Percentiles rank a stretch among this genome's conserved stretches.
Evolutionary conservation across 2,888 invertebrate species (phyloP).

Genomic region (Gortyna flavago): DNA sequence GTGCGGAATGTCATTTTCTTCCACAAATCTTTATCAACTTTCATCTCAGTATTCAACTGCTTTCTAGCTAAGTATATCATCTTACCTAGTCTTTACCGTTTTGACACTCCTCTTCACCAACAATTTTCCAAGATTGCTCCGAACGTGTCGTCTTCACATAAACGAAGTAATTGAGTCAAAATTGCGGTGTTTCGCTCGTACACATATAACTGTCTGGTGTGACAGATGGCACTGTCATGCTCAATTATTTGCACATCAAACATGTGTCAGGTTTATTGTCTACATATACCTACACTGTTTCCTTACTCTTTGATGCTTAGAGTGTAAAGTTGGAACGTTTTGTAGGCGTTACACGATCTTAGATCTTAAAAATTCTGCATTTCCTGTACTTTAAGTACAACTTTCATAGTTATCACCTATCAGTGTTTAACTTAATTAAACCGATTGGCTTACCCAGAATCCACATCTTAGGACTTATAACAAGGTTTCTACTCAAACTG

Average conservation of each 20-base stretch:
- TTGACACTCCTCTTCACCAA: not conserved
- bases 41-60: not conserved
- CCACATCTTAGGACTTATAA: not conserved
- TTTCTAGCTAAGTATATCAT: not conserved
- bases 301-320: conserved; percentile 43
- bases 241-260: conserved; percentile 55
- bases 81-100: not conserved
- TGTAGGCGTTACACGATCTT: not conserved
- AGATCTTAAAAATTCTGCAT: not conserved
- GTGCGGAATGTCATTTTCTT: not conserved
- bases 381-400: not conserved
- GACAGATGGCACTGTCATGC: conserved; percentile 46
- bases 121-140: not conserved
- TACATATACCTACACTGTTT: conserved; percentile 10
- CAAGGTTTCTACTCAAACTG: not conserved
- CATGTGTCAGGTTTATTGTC: conserved; percentile 25
- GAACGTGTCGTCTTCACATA: not conserved
- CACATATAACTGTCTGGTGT: conserved; percentile 19
- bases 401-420: not conserved
- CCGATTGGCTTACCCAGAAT: not conserved
- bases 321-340: not conserved
- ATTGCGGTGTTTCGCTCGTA: conserved; percentile 20
- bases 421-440: not conserved
- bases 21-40: not conserved
- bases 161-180: conserved; percentile 17